phyloP scores from a whole-genome alignment of 2,888 invertebrate genomes.

The Scrobipalpa atriplicella region DNA sequence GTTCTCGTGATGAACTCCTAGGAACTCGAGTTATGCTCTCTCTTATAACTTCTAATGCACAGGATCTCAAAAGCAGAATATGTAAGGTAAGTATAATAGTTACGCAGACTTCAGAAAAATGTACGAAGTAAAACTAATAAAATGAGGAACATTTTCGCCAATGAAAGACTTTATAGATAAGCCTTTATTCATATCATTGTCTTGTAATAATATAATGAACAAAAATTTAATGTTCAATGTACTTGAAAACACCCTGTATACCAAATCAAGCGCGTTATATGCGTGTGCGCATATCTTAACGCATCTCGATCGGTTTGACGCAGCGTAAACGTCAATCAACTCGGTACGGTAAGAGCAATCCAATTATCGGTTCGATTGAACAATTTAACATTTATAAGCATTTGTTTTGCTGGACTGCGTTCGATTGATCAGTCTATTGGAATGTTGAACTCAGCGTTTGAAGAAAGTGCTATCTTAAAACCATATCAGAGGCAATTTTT shows the following conservation, averaged over 20 bases:
- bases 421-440: neutral
- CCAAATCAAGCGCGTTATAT: slow-evolving; percentile 33
- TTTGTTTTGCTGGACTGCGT: neutral
- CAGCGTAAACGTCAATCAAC: slow-evolving; percentile 16
- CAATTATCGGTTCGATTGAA: slow-evolving; percentile 5
- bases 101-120: no score
- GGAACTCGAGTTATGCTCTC: slow-evolving; percentile 38
- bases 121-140: no score
- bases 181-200: no score
- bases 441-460: neutral
- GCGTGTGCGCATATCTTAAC: slow-evolving; percentile 51
- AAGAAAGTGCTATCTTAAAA: no score
- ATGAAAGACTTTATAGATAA: no score
- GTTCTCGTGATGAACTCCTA: slow-evolving; percentile 37
- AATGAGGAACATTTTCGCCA: no score
- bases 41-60: no score
- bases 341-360: slow-evolving; percentile 3
- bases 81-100: no score
- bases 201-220: no score
- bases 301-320: slow-evolving; percentile 13
- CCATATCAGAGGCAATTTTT: no score
- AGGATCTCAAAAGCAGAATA: no score
- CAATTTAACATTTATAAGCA: neutral
- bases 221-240: neutral
- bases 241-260: neutral